Conservation (phyloP, 2,113 vertebrate species). For the Indicator maculatus region DNA sequence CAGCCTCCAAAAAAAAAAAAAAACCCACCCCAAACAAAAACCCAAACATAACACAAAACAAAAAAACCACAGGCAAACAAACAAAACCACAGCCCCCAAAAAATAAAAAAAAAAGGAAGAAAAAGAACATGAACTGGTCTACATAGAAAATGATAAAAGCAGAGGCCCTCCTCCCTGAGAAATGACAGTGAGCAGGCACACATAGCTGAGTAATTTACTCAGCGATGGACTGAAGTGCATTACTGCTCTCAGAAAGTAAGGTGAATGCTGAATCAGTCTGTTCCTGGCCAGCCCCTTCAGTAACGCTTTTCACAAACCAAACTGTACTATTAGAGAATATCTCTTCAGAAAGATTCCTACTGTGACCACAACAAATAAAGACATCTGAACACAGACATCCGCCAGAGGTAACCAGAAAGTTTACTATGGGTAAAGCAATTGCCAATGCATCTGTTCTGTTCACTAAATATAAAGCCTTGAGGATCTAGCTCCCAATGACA, state of each 20-base stretch:
- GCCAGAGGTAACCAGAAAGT: not conserved
- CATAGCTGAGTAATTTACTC: not conserved
- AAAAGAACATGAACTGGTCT: not conserved
- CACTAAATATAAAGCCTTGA: not conserved
- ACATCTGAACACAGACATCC: not conserved
- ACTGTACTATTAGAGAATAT: not conserved
- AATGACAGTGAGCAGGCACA: not conserved
- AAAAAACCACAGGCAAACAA: too few species aligned
- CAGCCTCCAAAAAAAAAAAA: not conserved
- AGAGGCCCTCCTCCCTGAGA: not conserved
- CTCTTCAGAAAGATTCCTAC: not conserved
- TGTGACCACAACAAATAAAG: not conserved
- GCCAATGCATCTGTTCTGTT: not conserved
- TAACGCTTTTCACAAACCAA: not conserved
- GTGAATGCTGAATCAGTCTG: not conserved
- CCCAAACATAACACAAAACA: too few species aligned
- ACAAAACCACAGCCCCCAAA: rapidly evolving
- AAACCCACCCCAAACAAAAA: too few species aligned
- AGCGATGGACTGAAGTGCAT: not conserved
- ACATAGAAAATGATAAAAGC: not conserved
- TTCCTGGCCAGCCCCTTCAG: not conserved
- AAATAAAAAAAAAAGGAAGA: not conserved
- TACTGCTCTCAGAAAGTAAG: not conserved
- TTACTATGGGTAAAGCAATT: not conserved
- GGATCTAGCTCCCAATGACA: not conserved